Conservation (phyloP, 2,113 vertebrate genomes). For the Jaculus jaculus region DNA sequence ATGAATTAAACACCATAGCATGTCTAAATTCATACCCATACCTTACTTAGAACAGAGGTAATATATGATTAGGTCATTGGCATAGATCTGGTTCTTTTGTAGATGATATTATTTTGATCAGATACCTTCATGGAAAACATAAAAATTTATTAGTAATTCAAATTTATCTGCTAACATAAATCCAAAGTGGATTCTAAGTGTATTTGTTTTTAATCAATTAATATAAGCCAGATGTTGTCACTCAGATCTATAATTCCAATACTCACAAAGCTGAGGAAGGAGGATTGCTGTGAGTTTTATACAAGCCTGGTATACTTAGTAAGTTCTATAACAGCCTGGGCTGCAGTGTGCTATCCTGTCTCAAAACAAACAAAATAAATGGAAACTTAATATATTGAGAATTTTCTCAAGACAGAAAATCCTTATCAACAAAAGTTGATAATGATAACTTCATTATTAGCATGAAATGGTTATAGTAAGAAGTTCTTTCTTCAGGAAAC, state of each 20-base stretch:
- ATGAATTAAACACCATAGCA: background rate
- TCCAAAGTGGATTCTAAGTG: background rate
- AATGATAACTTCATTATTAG: background rate
- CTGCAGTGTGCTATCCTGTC: background rate
- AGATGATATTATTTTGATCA: background rate
- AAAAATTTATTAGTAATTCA: background rate
- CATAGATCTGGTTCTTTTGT: background rate
- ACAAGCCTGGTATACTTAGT: background rate
- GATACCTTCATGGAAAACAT: background rate
- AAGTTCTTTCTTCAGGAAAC: background rate
- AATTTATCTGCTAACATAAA: constrained; percentile 33
- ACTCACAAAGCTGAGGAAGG: background rate
- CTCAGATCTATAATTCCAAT: background rate
- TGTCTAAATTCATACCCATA: background rate
- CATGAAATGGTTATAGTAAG: background rate
- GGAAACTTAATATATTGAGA: background rate
- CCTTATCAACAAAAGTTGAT: background rate
- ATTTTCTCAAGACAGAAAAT: constrained; percentile 5
- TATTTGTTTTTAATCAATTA: background rate
- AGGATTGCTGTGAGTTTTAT: background rate
- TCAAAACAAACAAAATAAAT: background rate
- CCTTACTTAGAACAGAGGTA: background rate
- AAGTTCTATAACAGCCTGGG: background rate
- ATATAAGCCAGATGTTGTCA: background rate
- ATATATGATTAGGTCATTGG: background rate